A percentile compares a stretch with the other conserved stretches of the same genome.
These are phyloP conservation scores for Cherax quadricarinatus DNA, from an alignment of 1,140 invertebrate genomes.

Conservation along the genomic window DNA sequence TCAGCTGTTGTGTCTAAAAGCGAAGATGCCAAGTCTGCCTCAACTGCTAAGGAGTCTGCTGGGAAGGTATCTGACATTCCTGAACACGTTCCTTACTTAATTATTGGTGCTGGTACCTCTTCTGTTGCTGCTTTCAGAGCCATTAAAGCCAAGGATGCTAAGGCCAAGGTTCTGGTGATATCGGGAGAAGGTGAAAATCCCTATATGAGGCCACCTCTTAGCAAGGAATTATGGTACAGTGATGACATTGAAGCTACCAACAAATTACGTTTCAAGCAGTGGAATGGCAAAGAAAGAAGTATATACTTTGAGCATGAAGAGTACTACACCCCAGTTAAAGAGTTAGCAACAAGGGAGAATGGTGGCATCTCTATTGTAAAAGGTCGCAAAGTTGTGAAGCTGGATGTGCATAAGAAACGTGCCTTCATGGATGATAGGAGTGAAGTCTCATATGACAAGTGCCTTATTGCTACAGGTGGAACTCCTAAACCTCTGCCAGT, in stretches of 20 bases:
- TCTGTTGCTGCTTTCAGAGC: constrained; percentile 90
- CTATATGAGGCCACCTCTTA: constrained; percentile 94
- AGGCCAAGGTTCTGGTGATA: constrained; percentile 88
- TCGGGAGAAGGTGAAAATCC: constrained; percentile 86
- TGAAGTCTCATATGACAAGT: constrained; percentile 90
- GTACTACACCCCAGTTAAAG: constrained; percentile 82
- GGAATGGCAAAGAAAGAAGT: constrained; percentile 91
- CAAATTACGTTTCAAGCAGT: constrained; percentile 88
- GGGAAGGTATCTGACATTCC: constrained; percentile 77
- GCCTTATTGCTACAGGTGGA: constrained; percentile 90
- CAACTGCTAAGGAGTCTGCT: not conserved
- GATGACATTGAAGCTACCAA: constrained; percentile 80
- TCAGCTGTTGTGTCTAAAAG: not conserved
- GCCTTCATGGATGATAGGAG: constrained; percentile 86
- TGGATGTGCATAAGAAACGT: constrained; percentile 85
- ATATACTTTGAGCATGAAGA: constrained; percentile 90
- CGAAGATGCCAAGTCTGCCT: not conserved
- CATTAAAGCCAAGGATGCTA: constrained; percentile 89
- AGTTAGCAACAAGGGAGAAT: constrained; percentile 81
- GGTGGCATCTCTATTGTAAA: constrained; percentile 88
- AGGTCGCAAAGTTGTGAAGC: constrained; percentile 85
- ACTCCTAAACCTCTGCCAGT: constrained; percentile 84
- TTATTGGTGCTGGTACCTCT: constrained; percentile 92
- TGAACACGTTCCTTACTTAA: constrained; percentile 84
- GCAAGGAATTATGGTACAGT: constrained; percentile 90